A percentile compares a stretch with the other conserved stretches of the same genome.
phyloP scores from a whole-genome alignment of 2,797 vertebrate genomes.

The Ciconia nigra region DNA sequence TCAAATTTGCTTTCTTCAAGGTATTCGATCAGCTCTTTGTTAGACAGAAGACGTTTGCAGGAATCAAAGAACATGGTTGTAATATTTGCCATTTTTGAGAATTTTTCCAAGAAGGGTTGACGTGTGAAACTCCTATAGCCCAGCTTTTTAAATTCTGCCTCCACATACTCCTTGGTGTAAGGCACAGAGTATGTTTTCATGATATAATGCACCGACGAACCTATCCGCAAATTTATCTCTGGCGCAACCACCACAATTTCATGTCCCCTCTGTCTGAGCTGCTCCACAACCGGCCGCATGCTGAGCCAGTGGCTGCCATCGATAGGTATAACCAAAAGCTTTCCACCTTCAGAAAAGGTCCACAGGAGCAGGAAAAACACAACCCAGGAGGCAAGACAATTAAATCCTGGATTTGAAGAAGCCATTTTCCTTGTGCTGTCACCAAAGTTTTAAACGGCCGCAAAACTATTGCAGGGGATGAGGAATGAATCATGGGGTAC shows the following conservation, averaged over 20 bases:
- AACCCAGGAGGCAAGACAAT: neutral
- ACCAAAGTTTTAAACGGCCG: accelerated
- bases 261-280: conserved; percentile 81
- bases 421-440: neutral
- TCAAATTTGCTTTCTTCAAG: conserved; percentile 49
- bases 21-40: conserved; percentile 32
- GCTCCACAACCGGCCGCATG: conserved; percentile 69
- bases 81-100: conserved; percentile 32
- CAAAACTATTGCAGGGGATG: accelerated
- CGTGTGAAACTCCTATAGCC: conserved; percentile 30
- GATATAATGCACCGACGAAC: conserved; percentile 71
- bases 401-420: neutral
- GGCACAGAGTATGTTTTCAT: conserved; percentile 72
- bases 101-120: conserved; percentile 2
- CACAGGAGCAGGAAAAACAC: neutral
- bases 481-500: accelerated
- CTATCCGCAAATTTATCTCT: conserved; percentile 73
- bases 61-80: conserved; percentile 18
- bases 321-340: conserved; percentile 80
- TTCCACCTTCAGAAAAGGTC: conserved; percentile 36
- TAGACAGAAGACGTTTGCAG: conserved; percentile 55
- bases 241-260: conserved; percentile 79
- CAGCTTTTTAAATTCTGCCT: neutral
- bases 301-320: conserved; percentile 90
- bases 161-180: conserved; percentile 65